Evolutionary conservation across 2,113 vertebrate species (phyloP).

Genomic region (Gymnobelideus leadbeateri): DNA sequence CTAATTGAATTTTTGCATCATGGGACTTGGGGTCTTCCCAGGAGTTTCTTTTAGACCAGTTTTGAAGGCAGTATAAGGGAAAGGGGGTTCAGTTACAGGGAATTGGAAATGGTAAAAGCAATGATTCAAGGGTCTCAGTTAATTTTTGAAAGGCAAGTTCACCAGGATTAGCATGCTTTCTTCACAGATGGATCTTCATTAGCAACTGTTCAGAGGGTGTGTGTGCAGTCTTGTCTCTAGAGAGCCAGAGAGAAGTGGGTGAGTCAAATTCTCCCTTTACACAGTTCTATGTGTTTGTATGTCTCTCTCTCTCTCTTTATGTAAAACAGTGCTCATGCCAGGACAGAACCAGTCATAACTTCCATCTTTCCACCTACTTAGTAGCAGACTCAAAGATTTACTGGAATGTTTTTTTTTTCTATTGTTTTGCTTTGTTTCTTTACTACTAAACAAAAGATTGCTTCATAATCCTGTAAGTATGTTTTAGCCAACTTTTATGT

Average conservation of each 20-base stretch:
- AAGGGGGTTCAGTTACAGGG: conserved; percentile 67
- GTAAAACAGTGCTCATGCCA: not conserved
- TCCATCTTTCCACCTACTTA: conserved; percentile 62
- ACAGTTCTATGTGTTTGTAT: not conserved
- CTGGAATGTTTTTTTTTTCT: conserved; percentile 33
- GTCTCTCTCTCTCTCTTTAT: not conserved
- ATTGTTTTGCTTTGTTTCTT: conserved; percentile 66
- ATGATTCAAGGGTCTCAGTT: conserved; percentile 59
- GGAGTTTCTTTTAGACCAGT: conserved; percentile 20
- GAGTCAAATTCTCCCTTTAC: not conserved
- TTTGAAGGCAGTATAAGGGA: conserved; percentile 28
- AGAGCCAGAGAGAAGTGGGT: conserved; percentile 1
- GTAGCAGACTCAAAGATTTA: conserved; percentile 58
- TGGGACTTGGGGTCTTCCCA: conserved; percentile 34
- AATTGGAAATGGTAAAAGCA: conserved; percentile 61
- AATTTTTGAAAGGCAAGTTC: conserved; percentile 52
- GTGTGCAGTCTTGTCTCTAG: fast-evolving
- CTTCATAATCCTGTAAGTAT: conserved; percentile 74
- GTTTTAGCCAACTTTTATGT: conserved; percentile 60
- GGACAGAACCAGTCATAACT: conserved; percentile 56
- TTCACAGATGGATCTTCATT: conserved; percentile 60
- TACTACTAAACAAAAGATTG: conserved; percentile 70
- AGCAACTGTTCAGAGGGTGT: conserved; percentile 20
- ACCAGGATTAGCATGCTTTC: conserved; percentile 47
- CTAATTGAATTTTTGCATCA: conserved; percentile 42